These are phyloP conservation scores for Natator depressus DNA, from an alignment of 2,113 vertebrate species.

Conservation along the genomic window DNA sequence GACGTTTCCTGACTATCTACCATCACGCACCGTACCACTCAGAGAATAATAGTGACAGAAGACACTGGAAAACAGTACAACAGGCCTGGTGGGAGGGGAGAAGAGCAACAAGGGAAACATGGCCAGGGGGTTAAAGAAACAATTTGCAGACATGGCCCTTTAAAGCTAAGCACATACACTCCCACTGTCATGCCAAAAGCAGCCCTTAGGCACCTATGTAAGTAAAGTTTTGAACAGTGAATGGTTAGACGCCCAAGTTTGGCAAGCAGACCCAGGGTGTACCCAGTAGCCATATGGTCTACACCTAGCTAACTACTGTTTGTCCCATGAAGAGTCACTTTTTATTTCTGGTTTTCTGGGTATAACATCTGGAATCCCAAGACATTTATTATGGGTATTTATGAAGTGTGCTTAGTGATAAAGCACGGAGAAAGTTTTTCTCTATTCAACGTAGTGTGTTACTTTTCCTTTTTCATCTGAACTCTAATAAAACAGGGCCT, in stretches of 20 bases:
- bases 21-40: not conserved
- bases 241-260: not conserved
- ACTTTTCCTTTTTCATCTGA: constrained; percentile 68
- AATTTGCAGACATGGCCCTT: not conserved
- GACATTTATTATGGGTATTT: constrained; percentile 78
- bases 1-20: not conserved
- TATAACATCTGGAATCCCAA: constrained; percentile 66
- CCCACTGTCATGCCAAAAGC: not conserved
- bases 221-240: not conserved
- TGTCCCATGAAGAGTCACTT: constrained; percentile 65
- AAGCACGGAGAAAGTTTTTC: constrained; percentile 36
- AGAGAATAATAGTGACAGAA: not conserved
- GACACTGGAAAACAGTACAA: not conserved
- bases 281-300: constrained; percentile 20
- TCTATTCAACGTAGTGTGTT: constrained; percentile 13
- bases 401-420: constrained; percentile 71
- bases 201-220: not conserved
- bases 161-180: not conserved
- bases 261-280: not conserved
- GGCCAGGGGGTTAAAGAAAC: not conserved
- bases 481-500: constrained; percentile 46
- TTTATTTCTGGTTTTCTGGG: constrained; percentile 75
- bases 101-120: not conserved
- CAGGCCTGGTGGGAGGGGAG: not conserved
- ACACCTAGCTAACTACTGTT: constrained; percentile 46